Evolutionary conservation across 2,113 vertebrate genomes (phyloP).

Genomic region (Cyphomyrus plagiostoma): DNA sequence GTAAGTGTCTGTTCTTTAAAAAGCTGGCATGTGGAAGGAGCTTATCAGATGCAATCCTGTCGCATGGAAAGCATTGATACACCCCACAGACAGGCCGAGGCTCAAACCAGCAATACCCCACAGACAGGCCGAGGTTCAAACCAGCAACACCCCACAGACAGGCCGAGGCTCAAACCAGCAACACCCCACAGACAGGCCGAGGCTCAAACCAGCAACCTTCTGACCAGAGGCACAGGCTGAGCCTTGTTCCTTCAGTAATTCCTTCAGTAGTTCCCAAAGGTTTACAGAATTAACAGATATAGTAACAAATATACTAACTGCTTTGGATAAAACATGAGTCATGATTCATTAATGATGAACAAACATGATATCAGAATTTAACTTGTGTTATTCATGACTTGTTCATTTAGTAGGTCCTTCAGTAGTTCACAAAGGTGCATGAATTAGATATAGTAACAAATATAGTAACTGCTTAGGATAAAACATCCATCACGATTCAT

Average conservation of each 20-base stretch:
- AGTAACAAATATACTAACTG: not conserved
- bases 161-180: too few relatives aligned
- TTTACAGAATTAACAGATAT: not conserved
- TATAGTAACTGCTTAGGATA: not conserved
- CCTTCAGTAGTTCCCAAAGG: not conserved
- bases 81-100: too few relatives aligned
- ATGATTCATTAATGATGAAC: not conserved
- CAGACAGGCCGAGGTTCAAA: too few relatives aligned
- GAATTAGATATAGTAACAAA: not conserved
- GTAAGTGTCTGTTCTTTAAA: not conserved
- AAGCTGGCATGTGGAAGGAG: conserved; percentile 13
- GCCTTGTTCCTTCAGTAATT: too few relatives aligned
- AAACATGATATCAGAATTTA: not conserved
- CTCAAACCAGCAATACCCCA: too few relatives aligned
- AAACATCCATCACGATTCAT: not conserved
- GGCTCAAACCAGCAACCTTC: too few relatives aligned
- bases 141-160: too few relatives aligned
- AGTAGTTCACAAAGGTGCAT: not conserved
- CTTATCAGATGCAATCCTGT: conserved; percentile 28
- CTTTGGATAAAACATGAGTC: not conserved
- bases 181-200: too few relatives aligned
- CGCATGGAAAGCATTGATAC: not conserved
- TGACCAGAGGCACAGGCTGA: too few relatives aligned
- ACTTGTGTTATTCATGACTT: too few relatives aligned
- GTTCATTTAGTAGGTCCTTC: too few relatives aligned